These are phyloP conservation scores for Limnephilus rhombicus DNA, from an alignment of 2,888 invertebrate genomes.

Conservation along the genomic window DNA sequence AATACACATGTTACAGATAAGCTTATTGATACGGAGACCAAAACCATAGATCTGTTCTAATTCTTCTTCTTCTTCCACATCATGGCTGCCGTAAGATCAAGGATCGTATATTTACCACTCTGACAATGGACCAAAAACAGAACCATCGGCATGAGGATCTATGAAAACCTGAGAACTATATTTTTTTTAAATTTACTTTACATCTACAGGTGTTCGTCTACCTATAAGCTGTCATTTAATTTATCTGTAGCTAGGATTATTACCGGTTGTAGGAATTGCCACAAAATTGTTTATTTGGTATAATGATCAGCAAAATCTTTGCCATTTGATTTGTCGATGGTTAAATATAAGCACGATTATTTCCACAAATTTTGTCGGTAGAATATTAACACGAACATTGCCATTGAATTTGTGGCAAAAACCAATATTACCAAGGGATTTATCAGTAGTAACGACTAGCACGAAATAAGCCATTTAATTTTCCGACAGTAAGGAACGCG, in stretches of 20 bases:
- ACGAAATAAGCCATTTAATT: not conserved
- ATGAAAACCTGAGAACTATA: not conserved
- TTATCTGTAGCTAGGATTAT: not conserved
- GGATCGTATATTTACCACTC: not conserved
- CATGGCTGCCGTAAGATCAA: not conserved
- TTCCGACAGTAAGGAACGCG: not conserved
- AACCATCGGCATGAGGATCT: not conserved
- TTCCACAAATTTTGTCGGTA: too few relatives aligned
- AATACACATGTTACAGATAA: not conserved
- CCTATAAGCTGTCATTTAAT: not conserved
- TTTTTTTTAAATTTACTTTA: not conserved
- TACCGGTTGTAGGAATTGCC: too few relatives aligned
- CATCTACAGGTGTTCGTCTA: not conserved
- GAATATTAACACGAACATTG: too few relatives aligned
- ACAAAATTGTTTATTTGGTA: too few relatives aligned
- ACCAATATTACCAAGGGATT: not conserved
- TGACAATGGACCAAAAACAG: not conserved
- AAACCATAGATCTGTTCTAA: not conserved
- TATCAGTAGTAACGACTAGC: not conserved
- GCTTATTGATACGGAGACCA: not conserved
- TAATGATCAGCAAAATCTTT: too few relatives aligned
- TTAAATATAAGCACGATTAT: too few relatives aligned
- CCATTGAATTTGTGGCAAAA: not conserved
- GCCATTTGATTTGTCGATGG: too few relatives aligned
- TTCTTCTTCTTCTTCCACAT: not conserved